Conservation (phyloP, 2,888 invertebrate genomes). For the Thelaira solivaga region DNA sequence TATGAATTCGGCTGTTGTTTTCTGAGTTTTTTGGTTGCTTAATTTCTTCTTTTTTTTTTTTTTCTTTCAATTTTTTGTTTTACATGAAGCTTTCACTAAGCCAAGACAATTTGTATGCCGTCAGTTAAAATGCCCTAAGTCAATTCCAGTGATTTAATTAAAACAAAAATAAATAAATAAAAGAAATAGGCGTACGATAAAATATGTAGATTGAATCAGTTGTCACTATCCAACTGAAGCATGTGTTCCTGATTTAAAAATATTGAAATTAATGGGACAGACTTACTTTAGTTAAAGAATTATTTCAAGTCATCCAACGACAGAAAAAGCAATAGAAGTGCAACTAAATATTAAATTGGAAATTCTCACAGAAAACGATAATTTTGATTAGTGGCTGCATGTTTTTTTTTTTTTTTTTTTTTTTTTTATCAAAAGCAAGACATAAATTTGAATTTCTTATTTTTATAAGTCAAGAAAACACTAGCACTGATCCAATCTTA, state of each 20-base stretch:
- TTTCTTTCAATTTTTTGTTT: neutral
- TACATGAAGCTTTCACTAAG: constrained; percentile 45
- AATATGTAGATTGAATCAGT: constrained; percentile 32
- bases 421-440: no score
- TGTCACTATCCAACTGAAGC: constrained; percentile 51
- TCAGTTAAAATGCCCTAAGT: constrained; percentile 36
- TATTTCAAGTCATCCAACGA: constrained; percentile 31
- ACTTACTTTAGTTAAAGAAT: constrained; percentile 22
- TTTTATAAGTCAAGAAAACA: no score
- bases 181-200: neutral
- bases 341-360: no score
- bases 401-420: no score
- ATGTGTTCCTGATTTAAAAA: neutral
- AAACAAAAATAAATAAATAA: constrained; percentile 10
- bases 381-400: no score
- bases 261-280: constrained; percentile 36
- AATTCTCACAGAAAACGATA: no score
- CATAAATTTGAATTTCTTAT: no score
- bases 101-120: constrained; percentile 36
- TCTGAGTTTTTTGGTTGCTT: neutral
- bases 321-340: no score
- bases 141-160: constrained; percentile 21
- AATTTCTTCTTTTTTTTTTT: neutral
- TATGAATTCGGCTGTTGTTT: constrained; percentile 54
- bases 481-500: no score